A percentile compares a stretch with the other conserved stretches of the same genome.
Evolutionary conservation across 1,140 invertebrate species (phyloP).

Genomic region (Caerostris extrusa): DNA sequence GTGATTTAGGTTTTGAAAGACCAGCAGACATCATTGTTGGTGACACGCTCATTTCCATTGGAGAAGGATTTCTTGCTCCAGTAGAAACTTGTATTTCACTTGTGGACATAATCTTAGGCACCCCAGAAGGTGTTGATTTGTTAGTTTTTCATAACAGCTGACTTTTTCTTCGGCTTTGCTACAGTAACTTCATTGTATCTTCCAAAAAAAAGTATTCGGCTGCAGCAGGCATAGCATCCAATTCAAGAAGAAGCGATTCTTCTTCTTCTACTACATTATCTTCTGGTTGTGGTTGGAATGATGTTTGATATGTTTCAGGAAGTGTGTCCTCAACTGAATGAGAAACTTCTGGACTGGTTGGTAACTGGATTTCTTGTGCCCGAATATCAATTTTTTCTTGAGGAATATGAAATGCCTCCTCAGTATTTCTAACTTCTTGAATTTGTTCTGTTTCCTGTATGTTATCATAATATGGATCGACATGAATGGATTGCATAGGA

Average conservation of each 20-base stretch:
- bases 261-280: slow-evolving; percentile 24
- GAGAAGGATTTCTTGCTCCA: background rate
- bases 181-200: slow-evolving; percentile 69
- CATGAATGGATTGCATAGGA: background rate
- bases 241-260: slow-evolving; percentile 34
- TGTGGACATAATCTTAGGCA: slow-evolving; percentile 59
- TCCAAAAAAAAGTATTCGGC: slow-evolving; percentile 75
- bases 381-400: background rate
- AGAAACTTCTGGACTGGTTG: background rate
- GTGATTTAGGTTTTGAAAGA: background rate
- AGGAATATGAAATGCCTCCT: background rate
- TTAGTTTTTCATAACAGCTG: background rate
- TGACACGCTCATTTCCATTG: slow-evolving; percentile 31
- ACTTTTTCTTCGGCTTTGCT: slow-evolving; percentile 60
- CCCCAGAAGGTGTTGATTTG: background rate
- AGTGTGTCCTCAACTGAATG: background rate
- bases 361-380: background rate
- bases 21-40: background rate
- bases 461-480: background rate
- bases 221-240: slow-evolving; percentile 50
- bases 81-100: slow-evolving; percentile 54
- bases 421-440: background rate
- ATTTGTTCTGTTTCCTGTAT: background rate
- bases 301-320: slow-evolving; percentile 14
- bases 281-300: background rate